These are phyloP conservation scores for Epirrhoe alternata DNA, from an alignment of 2,888 invertebrate species.

Conservation along the genomic window DNA sequence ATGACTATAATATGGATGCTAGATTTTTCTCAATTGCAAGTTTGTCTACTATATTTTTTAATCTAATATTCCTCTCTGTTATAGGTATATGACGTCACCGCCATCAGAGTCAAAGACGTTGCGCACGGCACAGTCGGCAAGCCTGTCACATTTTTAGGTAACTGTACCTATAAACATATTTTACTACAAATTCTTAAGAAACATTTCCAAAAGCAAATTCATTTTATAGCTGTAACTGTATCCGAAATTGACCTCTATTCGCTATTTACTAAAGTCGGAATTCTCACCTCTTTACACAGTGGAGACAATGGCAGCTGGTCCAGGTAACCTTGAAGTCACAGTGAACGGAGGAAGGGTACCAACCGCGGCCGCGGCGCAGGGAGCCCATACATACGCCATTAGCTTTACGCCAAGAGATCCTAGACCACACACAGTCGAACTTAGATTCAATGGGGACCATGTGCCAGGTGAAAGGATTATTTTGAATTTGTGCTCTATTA, in stretches of 20 bases:
- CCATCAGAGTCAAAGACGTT: constrained; percentile 97
- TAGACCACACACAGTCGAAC: constrained; percentile 95
- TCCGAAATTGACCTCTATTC: neutral
- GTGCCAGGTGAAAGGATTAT: constrained; percentile 89
- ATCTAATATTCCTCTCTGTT: constrained; percentile 25
- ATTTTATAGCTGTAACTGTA: neutral
- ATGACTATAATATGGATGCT: no score
- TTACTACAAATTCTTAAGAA: neutral
- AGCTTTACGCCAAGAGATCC: constrained; percentile 98
- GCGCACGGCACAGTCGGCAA: constrained; percentile 95
- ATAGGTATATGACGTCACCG: constrained; percentile 95
- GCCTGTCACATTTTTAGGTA: constrained; percentile 95
- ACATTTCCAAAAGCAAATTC: no score
- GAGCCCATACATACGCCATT: constrained; percentile 98
- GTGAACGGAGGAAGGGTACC: constrained; percentile 99
- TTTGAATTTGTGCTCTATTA: no score
- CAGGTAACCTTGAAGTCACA: constrained; percentile 99
- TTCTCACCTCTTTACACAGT: constrained; percentile 80
- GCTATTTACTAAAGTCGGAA: neutral
- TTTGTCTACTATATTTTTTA: neutral
- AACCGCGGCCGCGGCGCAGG: constrained; percentile 98
- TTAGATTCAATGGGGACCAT: constrained; percentile 97
- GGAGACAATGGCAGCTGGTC: constrained; percentile 99
- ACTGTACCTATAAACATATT: constrained; percentile 22
- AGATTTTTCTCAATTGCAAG: no score